phyloP scores from a whole-genome alignment of 1,140 invertebrate species.

The Wiebesia pumilae region DNA sequence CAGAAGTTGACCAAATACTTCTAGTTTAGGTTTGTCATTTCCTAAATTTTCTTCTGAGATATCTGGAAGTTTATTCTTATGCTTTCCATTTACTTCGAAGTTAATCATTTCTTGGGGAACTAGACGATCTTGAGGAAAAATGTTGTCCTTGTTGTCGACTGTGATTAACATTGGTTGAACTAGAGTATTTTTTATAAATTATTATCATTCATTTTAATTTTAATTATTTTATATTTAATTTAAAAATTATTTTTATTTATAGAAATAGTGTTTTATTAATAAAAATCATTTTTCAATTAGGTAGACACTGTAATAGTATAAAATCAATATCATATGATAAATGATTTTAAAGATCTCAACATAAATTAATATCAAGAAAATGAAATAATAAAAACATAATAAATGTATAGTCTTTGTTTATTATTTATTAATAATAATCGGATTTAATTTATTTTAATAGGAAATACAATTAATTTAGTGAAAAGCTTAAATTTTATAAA shows the following conservation, averaged over 20 bases:
- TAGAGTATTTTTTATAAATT: neutral
- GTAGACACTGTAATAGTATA: too few species aligned
- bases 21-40: conserved; percentile 56
- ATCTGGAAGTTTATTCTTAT: conserved; percentile 65
- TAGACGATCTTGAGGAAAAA: conserved; percentile 67
- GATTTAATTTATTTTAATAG: too few species aligned
- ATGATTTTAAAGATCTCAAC: too few species aligned
- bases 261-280: neutral
- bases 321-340: too few species aligned
- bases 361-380: too few species aligned
- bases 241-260: neutral
- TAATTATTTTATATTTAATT: neutral
- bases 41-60: conserved; percentile 14
- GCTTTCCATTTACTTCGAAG: conserved; percentile 67
- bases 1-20: conserved; percentile 65
- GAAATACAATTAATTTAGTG: too few species aligned
- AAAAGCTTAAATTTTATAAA: too few species aligned
- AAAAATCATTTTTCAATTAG: neutral
- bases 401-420: too few species aligned
- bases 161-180: conserved; percentile 26
- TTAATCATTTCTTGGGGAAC: conserved; percentile 65
- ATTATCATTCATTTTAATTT: neutral
- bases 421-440: too few species aligned
- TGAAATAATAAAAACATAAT: too few species aligned
- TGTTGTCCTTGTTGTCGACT: conserved; percentile 57